These are phyloP conservation scores for Leuciscus waleckii DNA, from an alignment of 2,797 vertebrate species.

Conservation along the genomic window DNA sequence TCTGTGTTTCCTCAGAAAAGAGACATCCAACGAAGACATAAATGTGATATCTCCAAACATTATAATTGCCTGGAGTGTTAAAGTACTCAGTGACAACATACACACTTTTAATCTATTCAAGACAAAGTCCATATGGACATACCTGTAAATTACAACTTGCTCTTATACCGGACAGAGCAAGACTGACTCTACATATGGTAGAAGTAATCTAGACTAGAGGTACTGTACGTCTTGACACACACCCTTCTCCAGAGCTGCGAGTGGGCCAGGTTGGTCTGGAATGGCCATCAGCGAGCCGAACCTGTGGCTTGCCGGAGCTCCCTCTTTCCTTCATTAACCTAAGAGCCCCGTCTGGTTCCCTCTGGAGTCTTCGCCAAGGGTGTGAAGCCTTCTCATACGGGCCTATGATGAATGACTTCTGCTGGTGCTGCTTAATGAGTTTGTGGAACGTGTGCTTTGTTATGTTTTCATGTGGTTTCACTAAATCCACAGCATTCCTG, in stretches of 20 bases:
- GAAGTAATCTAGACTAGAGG: slow-evolving; percentile 49
- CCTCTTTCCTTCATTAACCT: slow-evolving; percentile 63
- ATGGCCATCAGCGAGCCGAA: slow-evolving; percentile 54
- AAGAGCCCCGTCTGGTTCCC: slow-evolving; percentile 53
- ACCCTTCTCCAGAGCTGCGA: slow-evolving; percentile 41
- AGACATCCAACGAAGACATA: slow-evolving; percentile 6
- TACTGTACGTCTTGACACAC: slow-evolving; percentile 46
- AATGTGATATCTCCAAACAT: slow-evolving; percentile 46
- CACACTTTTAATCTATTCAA: slow-evolving; percentile 26
- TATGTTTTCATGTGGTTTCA: slow-evolving; percentile 68
- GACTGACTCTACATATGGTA: slow-evolving; percentile 45
- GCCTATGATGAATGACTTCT: slow-evolving; percentile 75
- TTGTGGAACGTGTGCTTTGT: slow-evolving; percentile 72
- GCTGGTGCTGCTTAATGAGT: slow-evolving; percentile 69
- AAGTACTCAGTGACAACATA: slow-evolving; percentile 25
- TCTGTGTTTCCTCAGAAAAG: neutral
- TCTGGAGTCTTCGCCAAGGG: slow-evolving; percentile 57
- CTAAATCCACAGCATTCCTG: slow-evolving; percentile 58
- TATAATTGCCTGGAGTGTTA: slow-evolving; percentile 27
- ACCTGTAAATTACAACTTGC: slow-evolving; percentile 46
- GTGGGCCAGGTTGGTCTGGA: slow-evolving; percentile 56
- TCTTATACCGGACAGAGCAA: slow-evolving; percentile 32
- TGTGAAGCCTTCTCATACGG: slow-evolving; percentile 67
- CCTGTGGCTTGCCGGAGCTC: slow-evolving; percentile 54
- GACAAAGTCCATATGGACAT: slow-evolving; percentile 44